Evolutionary conservation across 2,888 invertebrate genomes (phyloP), one percentile per base, ranked within the genome.

Genomic region (Drosophila cracens): DNA sequence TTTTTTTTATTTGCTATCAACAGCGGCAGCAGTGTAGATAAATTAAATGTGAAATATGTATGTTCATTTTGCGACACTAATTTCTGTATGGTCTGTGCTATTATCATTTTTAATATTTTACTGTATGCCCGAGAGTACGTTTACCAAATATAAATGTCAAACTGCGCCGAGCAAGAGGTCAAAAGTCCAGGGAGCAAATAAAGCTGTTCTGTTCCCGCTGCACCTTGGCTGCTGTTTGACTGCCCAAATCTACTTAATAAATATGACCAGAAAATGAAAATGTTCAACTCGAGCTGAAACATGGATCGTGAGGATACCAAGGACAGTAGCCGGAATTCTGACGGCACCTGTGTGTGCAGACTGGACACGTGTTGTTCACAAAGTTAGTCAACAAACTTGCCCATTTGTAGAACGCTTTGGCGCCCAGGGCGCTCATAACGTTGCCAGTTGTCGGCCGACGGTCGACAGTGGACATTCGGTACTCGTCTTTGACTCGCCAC

Each of bases 321-420:
- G 51, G 40, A 38, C 46, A 40, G 36, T 13, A 54, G 25, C n/a
- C n/a, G 21, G 53, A n/a, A 62, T 60, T 57, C 52, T 46, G 85
- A 77, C 68, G 63, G 70, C 85, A 86, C 88, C 88, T 89, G 85
- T 74, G 74, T 81, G 74, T 73, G 46, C 49, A 65, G 61, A 82
- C 80, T 77, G 74, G 85, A 80, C 77, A 79, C 76, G 79, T 77
- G 79, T 81, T 78, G 56, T 71, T 58, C 81, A 67, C 78, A 57
- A 80, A 87, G 74, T 85, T 85, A 82, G 85, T 82, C 90, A 85
- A 86, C 85, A 86, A 86, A 89, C 78, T 89, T 84, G 74, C 60
- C 64, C 76, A 74, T 77, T 79, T 68, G 77, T 65, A 59, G 68
- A 49, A 31, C 57, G 61, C 62, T 72, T 53, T 56, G 54, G 27